Conservation (phyloP, 2,888 invertebrate species). For the Harpalus rubripes region DNA sequence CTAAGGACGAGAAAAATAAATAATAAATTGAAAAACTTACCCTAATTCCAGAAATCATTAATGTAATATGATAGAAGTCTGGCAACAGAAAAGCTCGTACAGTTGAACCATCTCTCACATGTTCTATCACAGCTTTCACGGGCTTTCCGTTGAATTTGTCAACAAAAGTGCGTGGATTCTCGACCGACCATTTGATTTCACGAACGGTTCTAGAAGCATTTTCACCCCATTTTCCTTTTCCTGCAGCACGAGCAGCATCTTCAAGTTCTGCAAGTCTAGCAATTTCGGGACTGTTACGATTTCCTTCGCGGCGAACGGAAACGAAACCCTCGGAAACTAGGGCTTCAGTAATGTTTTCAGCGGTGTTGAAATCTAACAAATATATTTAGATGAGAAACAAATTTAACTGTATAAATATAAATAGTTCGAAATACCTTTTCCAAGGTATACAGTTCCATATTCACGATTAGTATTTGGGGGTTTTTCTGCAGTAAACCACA, state of each 20-base stretch:
- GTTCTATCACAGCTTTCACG: slow-evolving; percentile 95
- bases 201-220: slow-evolving; percentile 83
- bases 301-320: slow-evolving; percentile 85
- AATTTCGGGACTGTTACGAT: slow-evolving; percentile 83
- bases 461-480: slow-evolving; percentile 90
- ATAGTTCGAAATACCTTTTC: slow-evolving; percentile 82
- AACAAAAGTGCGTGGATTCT: slow-evolving; percentile 90
- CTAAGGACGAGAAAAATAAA: slow-evolving; percentile 16
- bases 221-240: slow-evolving; percentile 88
- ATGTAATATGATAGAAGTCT: slow-evolving; percentile 92
- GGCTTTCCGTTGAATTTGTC: slow-evolving; percentile 93
- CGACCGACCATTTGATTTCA: slow-evolving; percentile 93
- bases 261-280: slow-evolving; percentile 90
- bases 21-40: slow-evolving; percentile 76
- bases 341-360: slow-evolving; percentile 93
- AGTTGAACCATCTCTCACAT: slow-evolving; percentile 98
- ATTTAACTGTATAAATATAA: background rate
- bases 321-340: slow-evolving; percentile 94
- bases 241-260: slow-evolving; percentile 91
- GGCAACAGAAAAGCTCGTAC: slow-evolving; percentile 94
- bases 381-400: slow-evolving; percentile 18
- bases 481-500: slow-evolving; percentile 91
- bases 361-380: slow-evolving; percentile 80
- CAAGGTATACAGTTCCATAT: slow-evolving; percentile 92
- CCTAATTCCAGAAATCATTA: slow-evolving; percentile 97